Percentiles rank a stretch among this genome's conserved stretches.
phyloP scores from a whole-genome alignment of 2,888 invertebrate species.

The Drosophila leonis region DNA sequence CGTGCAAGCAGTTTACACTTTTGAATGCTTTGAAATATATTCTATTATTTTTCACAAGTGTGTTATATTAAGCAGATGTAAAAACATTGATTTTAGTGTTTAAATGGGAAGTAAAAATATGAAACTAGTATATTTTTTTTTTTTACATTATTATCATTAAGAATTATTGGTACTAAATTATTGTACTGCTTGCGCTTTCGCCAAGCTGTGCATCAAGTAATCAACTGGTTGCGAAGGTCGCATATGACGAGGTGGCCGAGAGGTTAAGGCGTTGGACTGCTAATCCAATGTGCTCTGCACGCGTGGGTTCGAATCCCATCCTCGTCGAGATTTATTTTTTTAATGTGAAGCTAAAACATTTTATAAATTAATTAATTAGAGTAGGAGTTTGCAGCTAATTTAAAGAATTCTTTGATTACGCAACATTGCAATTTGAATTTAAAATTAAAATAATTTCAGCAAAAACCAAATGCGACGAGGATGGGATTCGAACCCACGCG shows the following conservation, averaged over 20 bases:
- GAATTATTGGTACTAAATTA: not conserved
- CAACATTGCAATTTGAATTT: no score
- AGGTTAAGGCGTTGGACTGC: slow-evolving; percentile 95
- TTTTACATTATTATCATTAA: not conserved
- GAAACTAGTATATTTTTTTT: not conserved
- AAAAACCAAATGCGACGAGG: slow-evolving; percentile 87
- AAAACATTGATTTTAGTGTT: not conserved
- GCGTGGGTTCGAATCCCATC: slow-evolving; percentile 95
- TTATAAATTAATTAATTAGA: not conserved
- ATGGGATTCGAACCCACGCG: slow-evolving; percentile 96
- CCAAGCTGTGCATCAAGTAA: slow-evolving; percentile 16
- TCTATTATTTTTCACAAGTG: not conserved
- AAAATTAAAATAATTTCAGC: not conserved
- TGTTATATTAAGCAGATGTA: not conserved
- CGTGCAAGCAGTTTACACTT: not conserved
- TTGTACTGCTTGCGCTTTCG: slow-evolving; percentile 12
- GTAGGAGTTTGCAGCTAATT: not conserved
- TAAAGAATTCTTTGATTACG: not conserved
- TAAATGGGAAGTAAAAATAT: no score
- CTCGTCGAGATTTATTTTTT: slow-evolving; percentile 86
- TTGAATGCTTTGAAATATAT: not conserved
- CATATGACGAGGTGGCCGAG: slow-evolving; percentile 92
- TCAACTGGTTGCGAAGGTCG: slow-evolving; percentile 25
- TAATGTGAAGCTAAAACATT: not conserved
- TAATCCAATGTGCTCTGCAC: slow-evolving; percentile 94